Evolutionary conservation across 1,140 invertebrate genomes (phyloP).

Genomic region (Brachionus calyciflorus): DNA sequence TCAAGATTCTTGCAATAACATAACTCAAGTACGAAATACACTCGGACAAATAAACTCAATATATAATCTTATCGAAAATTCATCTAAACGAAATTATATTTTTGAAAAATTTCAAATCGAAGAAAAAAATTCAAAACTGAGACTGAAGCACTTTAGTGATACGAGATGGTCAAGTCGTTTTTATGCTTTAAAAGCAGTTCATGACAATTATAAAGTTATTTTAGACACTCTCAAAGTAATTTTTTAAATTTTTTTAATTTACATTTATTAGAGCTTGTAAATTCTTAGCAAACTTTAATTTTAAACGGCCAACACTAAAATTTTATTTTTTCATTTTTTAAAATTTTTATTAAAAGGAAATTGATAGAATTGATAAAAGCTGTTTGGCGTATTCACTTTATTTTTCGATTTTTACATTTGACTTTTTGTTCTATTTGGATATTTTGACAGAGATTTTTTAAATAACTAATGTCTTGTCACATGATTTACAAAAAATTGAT

Average conservation of each 20-base stretch:
- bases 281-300: too few species aligned
- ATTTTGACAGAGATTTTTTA: not conserved
- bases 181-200: slow-evolving; percentile 16
- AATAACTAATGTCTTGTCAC: slow-evolving; percentile 19
- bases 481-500: not conserved
- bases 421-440: slow-evolving; percentile 1
- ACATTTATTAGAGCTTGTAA: not conserved
- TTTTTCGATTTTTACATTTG: slow-evolving; percentile 13
- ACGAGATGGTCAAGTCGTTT: slow-evolving; percentile 4
- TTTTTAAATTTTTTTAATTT: not conserved
- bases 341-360: too few species aligned
- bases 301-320: too few species aligned
- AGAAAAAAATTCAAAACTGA: not conserved
- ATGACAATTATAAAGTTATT: not conserved
- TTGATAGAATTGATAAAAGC: not conserved
- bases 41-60: slow-evolving; percentile 10
- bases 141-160: slow-evolving; percentile 11
- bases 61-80: slow-evolving; percentile 27
- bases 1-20: not conserved
- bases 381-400: not conserved
- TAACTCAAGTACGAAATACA: slow-evolving; percentile 1
- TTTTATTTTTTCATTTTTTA: too few species aligned
- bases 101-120: slow-evolving; percentile 28
- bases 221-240: slow-evolving; percentile 17
- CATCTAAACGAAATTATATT: slow-evolving; percentile 28